Percentiles rank a stretch among this genome's conserved stretches.
phyloP scores from a whole-genome alignment of 1,140 invertebrate genomes.

The Paraescarpia echinospica region DNA sequence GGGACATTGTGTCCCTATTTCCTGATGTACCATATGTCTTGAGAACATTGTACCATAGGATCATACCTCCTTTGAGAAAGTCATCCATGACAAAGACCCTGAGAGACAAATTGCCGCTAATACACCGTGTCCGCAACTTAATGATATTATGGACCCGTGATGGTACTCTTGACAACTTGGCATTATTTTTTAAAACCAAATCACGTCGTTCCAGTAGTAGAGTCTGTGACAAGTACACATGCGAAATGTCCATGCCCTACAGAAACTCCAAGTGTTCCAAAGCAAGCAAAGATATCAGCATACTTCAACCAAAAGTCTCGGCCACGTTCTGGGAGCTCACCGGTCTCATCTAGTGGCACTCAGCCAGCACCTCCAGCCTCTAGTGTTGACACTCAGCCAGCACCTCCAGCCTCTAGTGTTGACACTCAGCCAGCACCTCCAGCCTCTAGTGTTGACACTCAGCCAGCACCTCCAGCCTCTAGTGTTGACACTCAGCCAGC shows the following conservation, averaged over 20 bases:
- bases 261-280: conserved; percentile 3
- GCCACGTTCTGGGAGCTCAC: neutral
- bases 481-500: no score
- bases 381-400: no score
- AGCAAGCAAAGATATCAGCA: conserved; percentile 1
- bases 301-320: neutral
- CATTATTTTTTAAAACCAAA: conserved; percentile 16
- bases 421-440: no score
- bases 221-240: conserved; percentile 5
- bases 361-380: neutral
- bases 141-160: neutral
- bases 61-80: conserved; percentile 8
- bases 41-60: conserved; percentile 11
- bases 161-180: conserved; percentile 12
- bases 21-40: conserved; percentile 6
- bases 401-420: no score
- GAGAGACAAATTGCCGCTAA: neutral
- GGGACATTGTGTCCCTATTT: conserved; percentile 8
- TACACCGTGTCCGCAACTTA: neutral
- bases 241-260: neutral
- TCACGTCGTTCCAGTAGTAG: conserved; percentile 10
- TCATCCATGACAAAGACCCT: neutral
- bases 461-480: no score
- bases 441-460: no score
- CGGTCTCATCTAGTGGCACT: no score